Evolutionary conservation across 2,797 vertebrate species (phyloP).

Genomic region (Onychomys leucogaster): DNA sequence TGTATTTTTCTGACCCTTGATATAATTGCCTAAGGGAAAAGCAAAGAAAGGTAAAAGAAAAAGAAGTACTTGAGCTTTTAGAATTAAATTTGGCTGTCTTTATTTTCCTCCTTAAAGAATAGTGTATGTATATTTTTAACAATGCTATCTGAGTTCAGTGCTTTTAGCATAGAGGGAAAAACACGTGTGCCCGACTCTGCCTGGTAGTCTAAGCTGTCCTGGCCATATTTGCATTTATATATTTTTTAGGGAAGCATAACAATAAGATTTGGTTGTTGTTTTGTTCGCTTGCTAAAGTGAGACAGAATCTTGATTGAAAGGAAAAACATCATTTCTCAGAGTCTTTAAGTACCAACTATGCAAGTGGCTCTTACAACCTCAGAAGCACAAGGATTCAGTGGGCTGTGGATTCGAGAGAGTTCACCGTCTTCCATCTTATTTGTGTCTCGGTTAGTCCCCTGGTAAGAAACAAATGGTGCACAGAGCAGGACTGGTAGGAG

Average conservation of each 20-base stretch:
- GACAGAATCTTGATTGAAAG: slow-evolving; percentile 4
- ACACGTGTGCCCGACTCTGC: not conserved
- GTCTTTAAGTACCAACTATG: slow-evolving; percentile 4
- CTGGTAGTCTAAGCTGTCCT: not conserved
- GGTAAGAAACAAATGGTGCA: not conserved
- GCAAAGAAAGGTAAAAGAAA: slow-evolving; percentile 42
- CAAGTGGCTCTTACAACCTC: slow-evolving; percentile 6
- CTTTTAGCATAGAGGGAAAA: not conserved
- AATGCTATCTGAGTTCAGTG: not conserved
- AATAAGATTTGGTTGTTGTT: not conserved
- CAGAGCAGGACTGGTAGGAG: not conserved
- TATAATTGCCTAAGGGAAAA: slow-evolving; percentile 27
- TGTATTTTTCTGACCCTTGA: not conserved
- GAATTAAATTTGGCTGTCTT: slow-evolving; percentile 21
- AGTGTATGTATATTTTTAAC: not conserved
- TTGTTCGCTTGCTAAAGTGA: not conserved
- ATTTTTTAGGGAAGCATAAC: slow-evolving; percentile 37
- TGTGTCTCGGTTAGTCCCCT: not conserved
- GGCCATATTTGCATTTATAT: not conserved
- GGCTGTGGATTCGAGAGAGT: not conserved
- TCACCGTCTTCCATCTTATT: not conserved
- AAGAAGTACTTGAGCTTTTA: slow-evolving; percentile 25
- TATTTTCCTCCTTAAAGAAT: slow-evolving; percentile 41
- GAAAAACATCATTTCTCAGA: not conserved
- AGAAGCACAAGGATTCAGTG: not conserved